Percentiles rank a stretch among this genome's conserved stretches.
These are phyloP conservation scores for Eulacestoma nigropectus DNA, from an alignment of 2,113 vertebrate genomes.

Conservation along the genomic window DNA sequence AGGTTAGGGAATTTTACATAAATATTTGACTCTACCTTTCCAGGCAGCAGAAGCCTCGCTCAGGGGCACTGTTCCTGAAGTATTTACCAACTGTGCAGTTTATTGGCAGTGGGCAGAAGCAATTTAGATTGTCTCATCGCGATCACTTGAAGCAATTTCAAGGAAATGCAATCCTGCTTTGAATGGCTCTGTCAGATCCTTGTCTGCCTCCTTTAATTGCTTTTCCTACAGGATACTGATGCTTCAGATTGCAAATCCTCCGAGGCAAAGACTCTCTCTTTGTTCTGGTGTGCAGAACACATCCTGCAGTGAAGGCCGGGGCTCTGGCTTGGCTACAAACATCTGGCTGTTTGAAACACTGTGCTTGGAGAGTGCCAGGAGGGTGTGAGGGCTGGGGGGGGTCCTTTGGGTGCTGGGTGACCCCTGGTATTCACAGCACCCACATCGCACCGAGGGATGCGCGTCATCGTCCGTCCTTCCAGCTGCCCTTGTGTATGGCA, in stretches of 20 bases:
- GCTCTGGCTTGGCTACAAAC: neutral
- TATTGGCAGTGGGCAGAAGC: neutral
- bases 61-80: neutral
- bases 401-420: neutral
- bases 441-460: fast-evolving
- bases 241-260: constrained; percentile 4
- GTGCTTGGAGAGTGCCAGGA: neutral
- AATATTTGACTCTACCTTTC: neutral
- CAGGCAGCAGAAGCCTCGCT: neutral
- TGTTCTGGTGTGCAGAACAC: constrained; percentile 10
- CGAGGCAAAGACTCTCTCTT: neutral
- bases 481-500: fast-evolving
- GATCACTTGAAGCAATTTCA: neutral
- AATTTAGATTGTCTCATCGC: neutral
- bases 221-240: constrained; percentile 38
- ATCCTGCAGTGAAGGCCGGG: neutral
- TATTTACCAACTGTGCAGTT: neutral
- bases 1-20: neutral
- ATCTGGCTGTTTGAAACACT: neutral
- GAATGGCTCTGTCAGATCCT: constrained; percentile 23
- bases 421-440: neutral
- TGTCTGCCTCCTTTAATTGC: constrained; percentile 43
- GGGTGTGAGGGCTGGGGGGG: neutral
- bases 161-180: neutral
- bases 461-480: neutral